Evolutionary conservation across 1,140 invertebrate species (phyloP), one percentile per base, ranked within the genome.

Genomic region (Hetaerina americana): DNA sequence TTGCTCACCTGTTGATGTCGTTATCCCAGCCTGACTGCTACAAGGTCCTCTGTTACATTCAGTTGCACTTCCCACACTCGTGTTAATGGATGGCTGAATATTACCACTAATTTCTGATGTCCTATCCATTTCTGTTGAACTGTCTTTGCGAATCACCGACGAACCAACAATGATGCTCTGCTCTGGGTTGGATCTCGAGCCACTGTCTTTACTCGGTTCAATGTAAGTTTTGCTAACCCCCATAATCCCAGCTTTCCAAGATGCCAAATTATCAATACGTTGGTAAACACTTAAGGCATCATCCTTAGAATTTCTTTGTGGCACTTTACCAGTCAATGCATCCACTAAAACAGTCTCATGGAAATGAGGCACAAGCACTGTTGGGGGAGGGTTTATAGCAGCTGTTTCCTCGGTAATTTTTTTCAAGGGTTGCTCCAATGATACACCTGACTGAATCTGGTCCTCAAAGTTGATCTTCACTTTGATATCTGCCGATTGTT

Each of bases 91-190:
- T 57, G 40, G 40, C 22, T 12, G 10, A 18, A 57, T 1, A 10
- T 2, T 57, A n/a, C 40, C 15, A n/a, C 40, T 18, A 57, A 57
- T n/a, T n/a, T 57, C 40, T 57, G 40, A n/a, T 57, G 3, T 10
- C 3, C 22, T 57, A 18, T 57, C 40, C 15, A n/a, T 3, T 18
- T 12, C 10, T n/a, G 15, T 57, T 57, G 40, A 57, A 57, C 40
- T 57, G 15, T n/a, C 40, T 18, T n/a, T 57, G 15, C 22, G 40
- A 18, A 57, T 57, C 40, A 57, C 40, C 15, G 40, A 5, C n/a
- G 31, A 31, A 26, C 3, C 72, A 66, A 27, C 78, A 77, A 25
- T 10, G 26, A 67, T 27, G 31, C 24, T 66, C 12, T 78, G 77
- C 8, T 73, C 70, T 40, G 68, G 73, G 22, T 73, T 2, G 70